Conservation (phyloP, 1,140 invertebrate species). For the Ridgeia piscesae region DNA sequence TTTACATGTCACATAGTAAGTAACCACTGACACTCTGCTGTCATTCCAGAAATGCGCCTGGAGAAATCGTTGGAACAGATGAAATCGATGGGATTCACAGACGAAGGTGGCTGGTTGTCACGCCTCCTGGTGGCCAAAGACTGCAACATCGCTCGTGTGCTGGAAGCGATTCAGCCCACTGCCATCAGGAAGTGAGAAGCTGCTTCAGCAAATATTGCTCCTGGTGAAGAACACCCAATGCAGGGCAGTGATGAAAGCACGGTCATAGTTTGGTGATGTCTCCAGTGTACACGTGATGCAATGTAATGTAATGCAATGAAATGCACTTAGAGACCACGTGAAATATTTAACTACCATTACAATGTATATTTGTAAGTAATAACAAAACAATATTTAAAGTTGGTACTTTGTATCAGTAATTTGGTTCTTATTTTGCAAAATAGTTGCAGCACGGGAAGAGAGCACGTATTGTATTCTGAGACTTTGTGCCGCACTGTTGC, state of each 20-base stretch:
- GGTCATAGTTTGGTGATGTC: background rate
- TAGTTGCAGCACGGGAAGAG: background rate
- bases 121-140: slow-evolving; percentile 64
- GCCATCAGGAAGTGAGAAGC: background rate
- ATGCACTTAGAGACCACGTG: too few species aligned
- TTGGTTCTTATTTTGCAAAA: background rate
- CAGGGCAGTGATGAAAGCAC: background rate
- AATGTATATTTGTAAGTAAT: background rate
- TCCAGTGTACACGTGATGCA: background rate
- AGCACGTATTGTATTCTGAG: background rate
- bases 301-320: background rate
- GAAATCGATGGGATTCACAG: slow-evolving; percentile 80
- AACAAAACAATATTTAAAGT: background rate
- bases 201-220: background rate
- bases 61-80: slow-evolving; percentile 64
- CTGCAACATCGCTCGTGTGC: slow-evolving; percentile 71
- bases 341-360: background rate
- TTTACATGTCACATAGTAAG: too few species aligned
- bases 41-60: slow-evolving; percentile 32
- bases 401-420: background rate
- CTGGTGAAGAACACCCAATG: background rate
- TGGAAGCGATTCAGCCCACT: slow-evolving; percentile 66
- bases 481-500: background rate
- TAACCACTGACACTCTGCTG: background rate
- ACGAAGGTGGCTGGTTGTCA: slow-evolving; percentile 69